phyloP scores from a whole-genome alignment of 2,888 invertebrate species.

The Andrena haemorrhoa region DNA sequence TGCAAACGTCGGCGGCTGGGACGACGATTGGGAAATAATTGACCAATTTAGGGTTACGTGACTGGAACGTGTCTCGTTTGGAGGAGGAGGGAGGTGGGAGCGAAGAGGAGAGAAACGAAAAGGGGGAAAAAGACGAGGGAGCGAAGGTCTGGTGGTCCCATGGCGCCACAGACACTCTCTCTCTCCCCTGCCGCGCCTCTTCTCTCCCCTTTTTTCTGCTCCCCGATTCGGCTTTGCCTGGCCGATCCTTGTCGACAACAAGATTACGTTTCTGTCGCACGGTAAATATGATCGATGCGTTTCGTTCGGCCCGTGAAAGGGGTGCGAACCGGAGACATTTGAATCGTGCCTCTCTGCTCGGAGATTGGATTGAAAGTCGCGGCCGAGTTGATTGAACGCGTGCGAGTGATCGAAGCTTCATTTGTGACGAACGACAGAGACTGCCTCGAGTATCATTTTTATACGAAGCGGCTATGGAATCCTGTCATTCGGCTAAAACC shows the following conservation, averaged over 20 bases:
- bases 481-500: too few relatives aligned
- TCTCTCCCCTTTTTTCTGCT: conserved; percentile 25
- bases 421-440: background rate
- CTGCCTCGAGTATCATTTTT: too few relatives aligned
- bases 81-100: conserved; percentile 3
- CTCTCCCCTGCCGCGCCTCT: conserved; percentile 6
- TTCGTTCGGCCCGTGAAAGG: conserved; percentile 30
- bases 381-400: conserved; percentile 7
- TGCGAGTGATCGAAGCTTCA: background rate
- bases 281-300: conserved; percentile 74
- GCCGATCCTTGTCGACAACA: conserved; percentile 67
- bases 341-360: conserved; percentile 12
- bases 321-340: conserved; percentile 30
- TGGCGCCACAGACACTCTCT: conserved; percentile 63
- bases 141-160: conserved; percentile 52
- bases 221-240: conserved; percentile 33
- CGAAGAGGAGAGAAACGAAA: conserved; percentile 38
- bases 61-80: conserved; percentile 72
- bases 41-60: conserved; percentile 80
- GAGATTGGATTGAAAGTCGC: conserved; percentile 46
- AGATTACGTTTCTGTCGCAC: conserved; percentile 69
- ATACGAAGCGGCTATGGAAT: too few relatives aligned
- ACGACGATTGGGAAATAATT: conserved; percentile 77
- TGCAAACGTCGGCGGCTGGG: conserved; percentile 68
- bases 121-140: conserved; percentile 30